These are phyloP conservation scores for Ditylenchus dipsaci DNA, from an alignment of 1,140 invertebrate species.

Conservation along the genomic window DNA sequence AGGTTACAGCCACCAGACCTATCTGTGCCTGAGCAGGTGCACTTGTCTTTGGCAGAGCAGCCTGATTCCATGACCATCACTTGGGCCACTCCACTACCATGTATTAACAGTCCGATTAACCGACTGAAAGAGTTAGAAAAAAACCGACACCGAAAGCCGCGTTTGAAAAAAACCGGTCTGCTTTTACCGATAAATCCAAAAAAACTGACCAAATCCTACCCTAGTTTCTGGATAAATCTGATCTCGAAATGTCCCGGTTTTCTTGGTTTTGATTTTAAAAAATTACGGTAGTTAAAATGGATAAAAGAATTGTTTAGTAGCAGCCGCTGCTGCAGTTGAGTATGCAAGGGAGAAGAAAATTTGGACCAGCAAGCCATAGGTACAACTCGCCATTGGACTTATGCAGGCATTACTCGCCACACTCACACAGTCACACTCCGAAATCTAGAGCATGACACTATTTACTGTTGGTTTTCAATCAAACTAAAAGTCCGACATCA, in stretches of 20 bases:
- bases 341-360: background rate
- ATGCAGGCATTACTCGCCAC: conserved; percentile 19
- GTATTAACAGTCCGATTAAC: too few relatives aligned
- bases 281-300: too few relatives aligned
- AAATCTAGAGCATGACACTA: conserved; percentile 7
- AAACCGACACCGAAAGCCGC: too few relatives aligned
- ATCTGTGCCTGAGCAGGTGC: conserved; percentile 25
- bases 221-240: too few relatives aligned
- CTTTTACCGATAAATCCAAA: too few relatives aligned
- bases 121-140: too few relatives aligned
- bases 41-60: conserved; percentile 26
- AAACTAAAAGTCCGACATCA: conserved; percentile 3
- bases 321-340: background rate
- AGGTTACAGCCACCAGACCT: background rate
- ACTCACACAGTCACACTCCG: conserved; percentile 23
- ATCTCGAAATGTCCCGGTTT: too few relatives aligned
- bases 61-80: conserved; percentile 24
- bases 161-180: too few relatives aligned
- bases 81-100: conserved; percentile 22
- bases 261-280: too few relatives aligned
- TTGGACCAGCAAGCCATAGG: background rate
- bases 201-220: too few relatives aligned
- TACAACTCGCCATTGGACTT: background rate
- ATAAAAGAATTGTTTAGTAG: too few relatives aligned
- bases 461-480: conserved; percentile 19